Base-by-base conservation (phyloP, 2,888 invertebrate species). In the Cataglyphis albicans region DNA sequence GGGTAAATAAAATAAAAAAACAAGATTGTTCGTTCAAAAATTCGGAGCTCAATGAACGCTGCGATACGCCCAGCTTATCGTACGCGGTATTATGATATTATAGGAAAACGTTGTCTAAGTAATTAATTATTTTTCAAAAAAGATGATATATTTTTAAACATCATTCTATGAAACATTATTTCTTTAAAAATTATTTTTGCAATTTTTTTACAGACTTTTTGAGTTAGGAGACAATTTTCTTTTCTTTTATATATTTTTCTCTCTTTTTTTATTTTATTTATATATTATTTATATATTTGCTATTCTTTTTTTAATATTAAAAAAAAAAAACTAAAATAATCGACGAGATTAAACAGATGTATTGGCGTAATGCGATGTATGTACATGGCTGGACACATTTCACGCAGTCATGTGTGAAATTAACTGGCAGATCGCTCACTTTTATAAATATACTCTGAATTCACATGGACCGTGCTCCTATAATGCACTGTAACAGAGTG, bases 41-140 rank as follows among this genome's bases (percentile, higher is more conserved):
- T 85, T 85, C 85, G 85, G 75, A 85, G 65, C 84, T 83, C 86
- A 86, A 88, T 85, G 88, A 83, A 86, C 84, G 48, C 63, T 57
- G 44, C 61, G 64, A 52, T 52, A 57, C 63, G 70, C 48, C 76
- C 25, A 41, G 65, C 35, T n/a, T 25, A 48, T 48, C 48, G 35
- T 65, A 76, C 38, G 15, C 35, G 48, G 1, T 32, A 35, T 41
- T 10, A 18, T 18, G 48, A 44, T 44, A 18, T 44, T 44, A 18
- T 44, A 44, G 44, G 3, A 1, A 15, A 44, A 48, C 6, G 18
- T 48, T 48, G 48, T 18, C 18, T 48, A 48, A 48, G 18, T 48
- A 5, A 1, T 0, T 25, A 5, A 44, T 15, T 5, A 5, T 18
- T 48, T 48, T 18, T 6, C 18, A 48, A 18, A 48, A 48, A 48